Percentiles rank a stretch among this genome's conserved stretches.
These are phyloP conservation scores for Pemphredon lugubris DNA, from an alignment of 2,888 invertebrate species.

Conservation along the genomic window DNA sequence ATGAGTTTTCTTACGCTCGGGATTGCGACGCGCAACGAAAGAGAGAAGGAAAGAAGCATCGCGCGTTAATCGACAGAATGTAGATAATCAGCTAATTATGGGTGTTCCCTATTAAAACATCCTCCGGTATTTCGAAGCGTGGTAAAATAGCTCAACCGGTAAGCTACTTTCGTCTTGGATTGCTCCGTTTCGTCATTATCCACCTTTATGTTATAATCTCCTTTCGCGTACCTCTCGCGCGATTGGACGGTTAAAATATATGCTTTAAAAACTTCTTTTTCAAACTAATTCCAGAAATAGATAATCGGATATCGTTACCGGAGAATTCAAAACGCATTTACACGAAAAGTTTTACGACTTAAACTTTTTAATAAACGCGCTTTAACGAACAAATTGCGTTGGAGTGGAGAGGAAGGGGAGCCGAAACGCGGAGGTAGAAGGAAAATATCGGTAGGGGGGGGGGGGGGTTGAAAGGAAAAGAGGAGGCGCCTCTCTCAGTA, in stretches of 20 bases:
- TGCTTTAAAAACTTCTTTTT: too few species aligned
- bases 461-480: conserved; percentile 17
- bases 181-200: not conserved
- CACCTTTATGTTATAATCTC: not conserved
- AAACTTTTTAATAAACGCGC: too few species aligned
- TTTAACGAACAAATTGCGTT: not conserved
- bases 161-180: not conserved
- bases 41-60: not conserved
- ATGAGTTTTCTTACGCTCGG: too few species aligned
- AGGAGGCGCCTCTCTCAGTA: conserved; percentile 57
- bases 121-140: not conserved
- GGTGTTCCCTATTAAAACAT: not conserved
- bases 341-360: too few species aligned
- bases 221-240: too few species aligned
- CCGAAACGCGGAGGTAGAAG: conserved; percentile 1
- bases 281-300: too few species aligned
- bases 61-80: not conserved
- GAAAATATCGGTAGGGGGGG: conserved; percentile 9
- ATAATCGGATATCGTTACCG: too few species aligned
- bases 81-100: not conserved
- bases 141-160: not conserved
- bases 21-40: too few species aligned
- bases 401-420: not conserved
- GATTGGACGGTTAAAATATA: too few species aligned
- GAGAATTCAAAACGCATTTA: too few species aligned